A percentile compares a stretch with the other conserved stretches of the same genome.
phyloP scores from a whole-genome alignment of 2,113 vertebrate genomes.

The Cyprinodon tularosa region DNA sequence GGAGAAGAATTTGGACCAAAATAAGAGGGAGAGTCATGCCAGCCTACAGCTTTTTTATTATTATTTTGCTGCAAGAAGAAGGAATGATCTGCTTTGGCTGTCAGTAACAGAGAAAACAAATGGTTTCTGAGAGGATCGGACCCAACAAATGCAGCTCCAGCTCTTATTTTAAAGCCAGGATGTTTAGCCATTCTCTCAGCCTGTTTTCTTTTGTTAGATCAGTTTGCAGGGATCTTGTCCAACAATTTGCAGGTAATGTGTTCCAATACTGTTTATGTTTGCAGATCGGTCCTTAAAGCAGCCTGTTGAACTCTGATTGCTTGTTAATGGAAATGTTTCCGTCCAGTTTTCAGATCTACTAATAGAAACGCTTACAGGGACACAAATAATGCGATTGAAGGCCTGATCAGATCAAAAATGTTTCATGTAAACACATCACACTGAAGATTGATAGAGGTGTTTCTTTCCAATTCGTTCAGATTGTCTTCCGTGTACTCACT shows the following conservation, averaged over 20 bases:
- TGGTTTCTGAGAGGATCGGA: conserved; percentile 47
- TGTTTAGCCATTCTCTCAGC: not conserved
- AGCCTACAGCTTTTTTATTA: conserved; percentile 20
- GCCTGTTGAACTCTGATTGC: too few relatives aligned
- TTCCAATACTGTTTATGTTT: not conserved
- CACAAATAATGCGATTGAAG: too few relatives aligned
- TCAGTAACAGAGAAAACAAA: conserved; percentile 52
- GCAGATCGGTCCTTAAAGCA: not conserved
- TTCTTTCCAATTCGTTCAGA: too few relatives aligned
- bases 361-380: too few relatives aligned
- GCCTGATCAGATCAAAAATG: too few relatives aligned
- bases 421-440: too few relatives aligned
- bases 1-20: conserved; percentile 13
- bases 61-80: conserved; percentile 33
- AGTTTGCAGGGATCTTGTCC: conserved; percentile 2
- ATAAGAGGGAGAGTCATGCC: conserved; percentile 20
- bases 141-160: conserved; percentile 44
- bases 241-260: conserved; percentile 16
- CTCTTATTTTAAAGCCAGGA: conserved; percentile 43
- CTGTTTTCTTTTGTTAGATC: not conserved
- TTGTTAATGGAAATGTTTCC: too few relatives aligned
- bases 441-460: too few relatives aligned
- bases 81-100: conserved; percentile 41
- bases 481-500: too few relatives aligned
- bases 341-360: too few relatives aligned